These are phyloP conservation scores for Vireo altiloquus DNA, from an alignment of 2,113 vertebrate species.

Conservation along the genomic window DNA sequence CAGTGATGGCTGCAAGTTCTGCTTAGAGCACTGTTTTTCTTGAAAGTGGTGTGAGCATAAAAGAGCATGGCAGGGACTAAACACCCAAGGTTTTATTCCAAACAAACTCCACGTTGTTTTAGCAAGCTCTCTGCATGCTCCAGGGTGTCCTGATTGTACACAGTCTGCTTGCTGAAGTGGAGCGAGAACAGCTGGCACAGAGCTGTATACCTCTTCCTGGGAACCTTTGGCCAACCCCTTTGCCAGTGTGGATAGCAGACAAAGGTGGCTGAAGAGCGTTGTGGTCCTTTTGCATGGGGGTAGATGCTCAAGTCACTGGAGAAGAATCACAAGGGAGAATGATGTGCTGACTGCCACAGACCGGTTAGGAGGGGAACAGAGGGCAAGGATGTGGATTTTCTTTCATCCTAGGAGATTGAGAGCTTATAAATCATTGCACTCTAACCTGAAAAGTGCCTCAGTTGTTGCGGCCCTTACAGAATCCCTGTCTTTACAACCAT, in stretches of 20 bases:
- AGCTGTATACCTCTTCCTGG: conserved; percentile 61
- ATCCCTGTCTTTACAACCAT: no score
- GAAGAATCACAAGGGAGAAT: background rate
- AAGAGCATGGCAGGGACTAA: background rate
- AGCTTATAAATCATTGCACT: background rate
- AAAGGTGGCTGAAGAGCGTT: background rate
- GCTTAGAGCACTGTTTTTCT: background rate
- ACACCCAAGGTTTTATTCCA: background rate
- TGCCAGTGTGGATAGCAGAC: background rate
- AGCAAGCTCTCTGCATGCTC: background rate
- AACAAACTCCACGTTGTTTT: background rate
- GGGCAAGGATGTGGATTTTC: background rate
- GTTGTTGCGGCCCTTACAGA: no score
- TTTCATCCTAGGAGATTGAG: background rate
- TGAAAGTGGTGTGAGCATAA: background rate
- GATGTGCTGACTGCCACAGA: background rate
- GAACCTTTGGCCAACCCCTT: background rate
- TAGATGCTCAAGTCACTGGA: background rate
- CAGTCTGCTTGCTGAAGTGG: background rate
- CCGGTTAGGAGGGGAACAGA: background rate
- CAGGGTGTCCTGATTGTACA: background rate
- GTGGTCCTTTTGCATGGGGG: background rate
- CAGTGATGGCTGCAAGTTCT: background rate
- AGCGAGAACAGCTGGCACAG: conserved; percentile 56
- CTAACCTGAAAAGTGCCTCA: background rate